Percentiles rank a stretch among this genome's conserved stretches.
phyloP scores from a whole-genome alignment of 2,888 invertebrate genomes.

The Entomobrya proxima region DNA sequence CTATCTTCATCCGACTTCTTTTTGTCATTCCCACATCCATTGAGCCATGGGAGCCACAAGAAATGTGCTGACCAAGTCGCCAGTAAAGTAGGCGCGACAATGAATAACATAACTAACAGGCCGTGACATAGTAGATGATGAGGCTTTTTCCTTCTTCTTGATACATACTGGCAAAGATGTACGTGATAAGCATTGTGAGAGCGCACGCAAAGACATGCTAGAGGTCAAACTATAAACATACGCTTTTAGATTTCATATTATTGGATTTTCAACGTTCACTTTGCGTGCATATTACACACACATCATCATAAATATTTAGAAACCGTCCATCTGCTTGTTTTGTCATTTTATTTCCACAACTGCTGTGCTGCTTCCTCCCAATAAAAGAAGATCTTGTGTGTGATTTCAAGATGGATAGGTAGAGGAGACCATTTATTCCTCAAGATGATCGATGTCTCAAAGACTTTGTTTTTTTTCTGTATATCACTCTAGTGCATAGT shows the following conservation, averaged over 20 bases:
- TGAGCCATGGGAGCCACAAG: neutral
- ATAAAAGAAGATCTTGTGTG: neutral
- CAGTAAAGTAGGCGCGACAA: neutral
- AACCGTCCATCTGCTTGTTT: neutral
- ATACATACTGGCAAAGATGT: no score
- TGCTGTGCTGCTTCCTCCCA: neutral
- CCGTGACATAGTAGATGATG: constrained; percentile 18
- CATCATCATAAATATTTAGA: neutral
- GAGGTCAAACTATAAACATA: neutral
- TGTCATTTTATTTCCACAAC: neutral
- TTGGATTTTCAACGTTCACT: neutral
- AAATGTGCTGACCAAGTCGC: neutral
- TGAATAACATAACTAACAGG: constrained; percentile 1
- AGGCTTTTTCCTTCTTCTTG: neutral
- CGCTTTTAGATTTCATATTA: neutral
- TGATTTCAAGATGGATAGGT: neutral
- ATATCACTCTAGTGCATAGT: neutral
- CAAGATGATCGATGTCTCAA: constrained; percentile 24
- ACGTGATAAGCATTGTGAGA: neutral
- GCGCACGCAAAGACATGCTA: neutral
- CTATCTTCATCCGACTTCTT: neutral
- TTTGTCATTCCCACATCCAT: neutral
- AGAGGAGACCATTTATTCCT: neutral
- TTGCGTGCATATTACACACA: neutral
- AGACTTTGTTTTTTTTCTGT: neutral